A percentile compares a stretch with the other conserved stretches of the same genome.
These are phyloP conservation scores for Horisme vitalbata DNA, from an alignment of 2,888 invertebrate genomes.

Conservation along the genomic window DNA sequence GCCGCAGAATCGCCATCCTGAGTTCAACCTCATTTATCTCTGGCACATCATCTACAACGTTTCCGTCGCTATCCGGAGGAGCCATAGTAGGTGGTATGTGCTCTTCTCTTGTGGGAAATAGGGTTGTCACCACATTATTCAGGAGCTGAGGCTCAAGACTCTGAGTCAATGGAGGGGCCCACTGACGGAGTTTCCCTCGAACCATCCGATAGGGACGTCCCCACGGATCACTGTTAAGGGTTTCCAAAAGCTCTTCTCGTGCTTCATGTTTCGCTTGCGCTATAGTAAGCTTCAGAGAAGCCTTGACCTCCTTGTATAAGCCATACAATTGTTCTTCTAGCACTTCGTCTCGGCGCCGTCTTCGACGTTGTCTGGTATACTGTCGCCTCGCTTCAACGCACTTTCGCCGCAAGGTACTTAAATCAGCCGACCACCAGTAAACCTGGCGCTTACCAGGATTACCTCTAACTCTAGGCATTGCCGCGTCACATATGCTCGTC, in stretches of 20 bases:
- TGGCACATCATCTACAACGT: not conserved
- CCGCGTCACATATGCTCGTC: too few relatives aligned
- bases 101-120: not conserved
- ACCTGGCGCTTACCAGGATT: constrained; percentile 1
- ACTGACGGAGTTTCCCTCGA: not conserved
- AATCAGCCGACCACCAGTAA: constrained; percentile 10
- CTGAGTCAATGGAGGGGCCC: constrained; percentile 1
- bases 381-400: constrained; percentile 7
- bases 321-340: not conserved
- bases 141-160: not conserved
- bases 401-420: not conserved
- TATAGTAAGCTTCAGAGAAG: not conserved
- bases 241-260: not conserved
- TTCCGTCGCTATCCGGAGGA: too few relatives aligned
- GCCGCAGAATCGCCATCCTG: not conserved
- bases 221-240: constrained; percentile 3
- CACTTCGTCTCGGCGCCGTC: not conserved
- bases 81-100: not conserved
- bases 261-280: not conserved
- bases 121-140: not conserved
- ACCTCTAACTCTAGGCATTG: too few relatives aligned
- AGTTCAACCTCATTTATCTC: not conserved
- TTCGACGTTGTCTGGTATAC: not conserved
- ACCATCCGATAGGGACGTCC: constrained; percentile 2
- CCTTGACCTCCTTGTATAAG: not conserved